Conservation (phyloP, 2,888 invertebrate species). For the Osedax frankpressi region DNA sequence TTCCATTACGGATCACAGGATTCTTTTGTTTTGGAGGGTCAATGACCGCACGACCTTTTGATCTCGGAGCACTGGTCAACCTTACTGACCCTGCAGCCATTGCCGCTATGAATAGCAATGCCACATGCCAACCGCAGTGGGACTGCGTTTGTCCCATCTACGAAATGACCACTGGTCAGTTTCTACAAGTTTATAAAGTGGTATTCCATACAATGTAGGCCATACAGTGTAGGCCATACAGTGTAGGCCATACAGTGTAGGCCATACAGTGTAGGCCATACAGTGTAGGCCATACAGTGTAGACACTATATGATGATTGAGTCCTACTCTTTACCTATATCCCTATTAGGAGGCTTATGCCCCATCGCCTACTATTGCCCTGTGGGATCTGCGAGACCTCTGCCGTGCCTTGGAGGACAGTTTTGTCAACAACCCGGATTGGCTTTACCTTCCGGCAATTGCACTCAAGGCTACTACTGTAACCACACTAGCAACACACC, state of each 20-base stretch:
- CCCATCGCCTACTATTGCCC: conserved; percentile 39
- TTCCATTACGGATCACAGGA: too few species aligned
- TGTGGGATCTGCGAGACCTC: conserved; percentile 33
- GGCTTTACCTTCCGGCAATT: conserved; percentile 35
- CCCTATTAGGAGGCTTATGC: conserved; percentile 32
- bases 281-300: too few species aligned
- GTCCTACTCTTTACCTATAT: not conserved
- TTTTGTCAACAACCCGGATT: conserved; percentile 39
- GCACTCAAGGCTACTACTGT: conserved; percentile 40
- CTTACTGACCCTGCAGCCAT: conserved; percentile 29
- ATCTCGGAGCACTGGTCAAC: conserved; percentile 33
- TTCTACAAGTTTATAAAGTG: too few species aligned
- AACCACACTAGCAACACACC: conserved; percentile 35
- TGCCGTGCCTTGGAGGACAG: conserved; percentile 34
- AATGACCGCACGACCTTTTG: conserved; percentile 33
- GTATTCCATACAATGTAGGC: too few species aligned
- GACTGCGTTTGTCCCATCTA: conserved; percentile 40
- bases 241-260: too few species aligned
- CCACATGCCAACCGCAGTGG: conserved; percentile 40
- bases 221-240: too few species aligned
- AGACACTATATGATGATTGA: too few species aligned
- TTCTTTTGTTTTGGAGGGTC: conserved; percentile 40
- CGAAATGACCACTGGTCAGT: conserved; percentile 29
- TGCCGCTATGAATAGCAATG: conserved; percentile 29
- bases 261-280: too few species aligned